Conservation (phyloP, 2,113 vertebrate genomes). For the Elgaria multicarinata region DNA sequence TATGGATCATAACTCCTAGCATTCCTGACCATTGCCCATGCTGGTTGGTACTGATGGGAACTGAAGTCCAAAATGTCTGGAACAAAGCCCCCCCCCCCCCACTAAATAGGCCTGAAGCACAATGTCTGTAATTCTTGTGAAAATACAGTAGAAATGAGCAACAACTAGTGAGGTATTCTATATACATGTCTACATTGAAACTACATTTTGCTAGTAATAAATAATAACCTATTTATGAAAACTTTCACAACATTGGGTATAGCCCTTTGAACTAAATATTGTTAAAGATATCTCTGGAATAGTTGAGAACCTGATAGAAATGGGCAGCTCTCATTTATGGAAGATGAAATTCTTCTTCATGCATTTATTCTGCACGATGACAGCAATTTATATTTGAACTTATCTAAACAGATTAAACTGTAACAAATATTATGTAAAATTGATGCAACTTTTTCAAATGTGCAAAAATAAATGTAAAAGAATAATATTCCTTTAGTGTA, state of each 20-base stretch:
- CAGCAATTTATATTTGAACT: not conserved
- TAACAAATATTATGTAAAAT: not conserved
- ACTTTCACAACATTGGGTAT: not conserved
- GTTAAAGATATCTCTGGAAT: not conserved
- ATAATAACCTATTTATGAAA: not conserved
- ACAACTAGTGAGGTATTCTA: not conserved
- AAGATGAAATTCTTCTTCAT: not conserved
- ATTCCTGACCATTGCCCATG: too few relatives aligned
- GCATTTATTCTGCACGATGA: not conserved
- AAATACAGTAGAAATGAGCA: not conserved
- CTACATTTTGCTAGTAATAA: not conserved
- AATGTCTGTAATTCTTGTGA: too few relatives aligned
- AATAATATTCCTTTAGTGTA: conserved; percentile 45
- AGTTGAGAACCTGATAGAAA: not conserved
- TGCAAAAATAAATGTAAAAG: conserved; percentile 23
- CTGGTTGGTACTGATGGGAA: too few relatives aligned
- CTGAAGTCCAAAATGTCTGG: too few relatives aligned
- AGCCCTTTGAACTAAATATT: not conserved
- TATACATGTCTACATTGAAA: not conserved
- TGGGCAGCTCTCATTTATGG: not conserved
- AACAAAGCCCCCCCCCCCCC: too few relatives aligned
- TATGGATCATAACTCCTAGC: too few relatives aligned
- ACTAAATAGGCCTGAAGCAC: too few relatives aligned
- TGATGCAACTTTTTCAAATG: conserved; percentile 27
- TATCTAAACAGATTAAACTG: not conserved